These are phyloP conservation scores for Calliphora vomitoria DNA, from an alignment of 2,888 invertebrate species.

Conservation along the genomic window DNA sequence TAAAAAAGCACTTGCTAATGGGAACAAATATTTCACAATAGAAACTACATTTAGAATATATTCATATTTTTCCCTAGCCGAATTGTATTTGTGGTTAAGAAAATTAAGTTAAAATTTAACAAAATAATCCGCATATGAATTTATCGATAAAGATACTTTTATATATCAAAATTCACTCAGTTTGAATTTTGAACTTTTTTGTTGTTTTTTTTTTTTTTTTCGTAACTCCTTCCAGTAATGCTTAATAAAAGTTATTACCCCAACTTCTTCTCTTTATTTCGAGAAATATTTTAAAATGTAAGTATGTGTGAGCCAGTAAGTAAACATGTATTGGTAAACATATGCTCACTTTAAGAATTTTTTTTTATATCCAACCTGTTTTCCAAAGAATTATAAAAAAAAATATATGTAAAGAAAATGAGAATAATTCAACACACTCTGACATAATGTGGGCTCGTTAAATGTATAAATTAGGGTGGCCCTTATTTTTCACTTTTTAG, in stretches of 20 bases:
- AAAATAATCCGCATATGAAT: no score
- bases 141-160: no score
- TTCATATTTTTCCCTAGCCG: no score
- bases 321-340: not conserved
- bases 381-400: not conserved
- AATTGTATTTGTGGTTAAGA: no score
- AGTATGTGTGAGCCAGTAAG: not conserved
- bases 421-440: not conserved
- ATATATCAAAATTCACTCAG: no score
- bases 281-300: not conserved
- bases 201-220: not conserved
- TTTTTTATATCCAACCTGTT: not conserved
- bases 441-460: not conserved
- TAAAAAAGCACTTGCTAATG: no score
- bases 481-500: no score
- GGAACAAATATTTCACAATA: no score
- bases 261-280: not conserved
- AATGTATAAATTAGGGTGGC: not conserved
- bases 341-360: not conserved
- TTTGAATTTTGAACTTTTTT: no score
- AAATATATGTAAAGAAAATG: not conserved
- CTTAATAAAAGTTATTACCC: not conserved
- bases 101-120: no score
- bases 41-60: no score
- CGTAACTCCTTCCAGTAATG: not conserved